Evolutionary conservation across 2,113 vertebrate species (phyloP).

Genomic region (Pangasianodon gigas): DNA sequence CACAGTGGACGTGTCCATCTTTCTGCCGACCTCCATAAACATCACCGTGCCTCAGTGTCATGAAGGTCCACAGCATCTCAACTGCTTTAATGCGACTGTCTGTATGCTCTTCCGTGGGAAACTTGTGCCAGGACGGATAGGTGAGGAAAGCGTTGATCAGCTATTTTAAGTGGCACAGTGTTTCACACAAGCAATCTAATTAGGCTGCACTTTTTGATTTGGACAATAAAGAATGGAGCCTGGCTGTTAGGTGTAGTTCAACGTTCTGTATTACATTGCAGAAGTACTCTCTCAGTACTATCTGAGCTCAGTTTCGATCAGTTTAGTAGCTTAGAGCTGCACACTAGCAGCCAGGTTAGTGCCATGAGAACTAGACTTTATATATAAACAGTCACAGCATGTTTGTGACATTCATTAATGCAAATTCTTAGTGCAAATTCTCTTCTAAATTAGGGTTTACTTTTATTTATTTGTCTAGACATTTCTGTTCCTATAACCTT

Average conservation of each 20-base stretch:
- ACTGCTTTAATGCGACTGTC: conserved; percentile 85
- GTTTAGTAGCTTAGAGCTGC: neutral
- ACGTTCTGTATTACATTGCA: neutral
- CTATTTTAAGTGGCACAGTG: neutral
- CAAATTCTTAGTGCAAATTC: neutral
- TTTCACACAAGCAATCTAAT: neutral
- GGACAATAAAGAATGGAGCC: neutral
- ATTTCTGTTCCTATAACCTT: neutral
- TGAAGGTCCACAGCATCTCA: conserved; percentile 83
- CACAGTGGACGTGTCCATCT: conserved; percentile 85
- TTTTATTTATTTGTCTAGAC: neutral
- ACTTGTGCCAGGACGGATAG: conserved; percentile 87
- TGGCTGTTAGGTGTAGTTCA: neutral
- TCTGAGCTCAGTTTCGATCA: neutral
- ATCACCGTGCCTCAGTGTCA: conserved; percentile 93
- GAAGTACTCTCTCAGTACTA: neutral
- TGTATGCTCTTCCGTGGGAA: conserved; percentile 88
- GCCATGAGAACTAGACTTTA: neutral
- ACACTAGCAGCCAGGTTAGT: neutral
- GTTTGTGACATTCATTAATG: neutral
- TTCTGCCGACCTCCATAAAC: conserved; percentile 89
- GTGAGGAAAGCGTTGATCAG: conserved; percentile 70
- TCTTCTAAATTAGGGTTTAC: neutral
- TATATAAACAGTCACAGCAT: neutral
- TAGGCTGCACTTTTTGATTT: neutral